Evolutionary conservation across 1,140 invertebrate species (phyloP), one percentile per base, ranked within the genome.

Genomic region (Trichoplusia ni): DNA sequence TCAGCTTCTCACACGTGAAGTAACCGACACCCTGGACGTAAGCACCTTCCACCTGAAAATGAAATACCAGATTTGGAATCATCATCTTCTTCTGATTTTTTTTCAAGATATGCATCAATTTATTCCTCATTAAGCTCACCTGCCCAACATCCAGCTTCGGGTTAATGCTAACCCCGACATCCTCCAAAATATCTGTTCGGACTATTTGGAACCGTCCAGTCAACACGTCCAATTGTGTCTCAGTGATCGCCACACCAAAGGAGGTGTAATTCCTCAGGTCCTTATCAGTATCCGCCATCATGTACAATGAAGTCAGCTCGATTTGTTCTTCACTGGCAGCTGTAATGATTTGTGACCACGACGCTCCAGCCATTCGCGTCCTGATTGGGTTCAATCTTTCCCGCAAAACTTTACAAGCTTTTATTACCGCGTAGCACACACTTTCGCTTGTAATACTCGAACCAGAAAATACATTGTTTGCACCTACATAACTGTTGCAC

Each of bases 11-110:
- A 2, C 83, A 91, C 0, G 95, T 94, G 91, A 93, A 96, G 77
- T 95, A 95, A 21, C 97, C 96, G 1, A 96, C 65, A 1, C 96
- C 97, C 95, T 97, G 97, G 2, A 97, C 89, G 79, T 96, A 96
- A 1, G 95, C 95, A 5, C 96, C 97, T 92, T 97, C 96, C 1
- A 92, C 72, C 84, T 88, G 33, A 9, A 33, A 11, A 8, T 0
- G 3, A 11, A n/a, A 6, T 1, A n/a, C 11, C 1, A 8, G 0
- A 31, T n/a, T 11, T 33, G 29, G 11, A 33, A 33, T 33, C 3
- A 33, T 33, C n/a, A n/a, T n/a, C n/a, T n/a, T n/a, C n/a, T n/a
- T n/a, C n/a, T n/a, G n/a, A n/a, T n/a, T n/a, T n/a, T n/a, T n/a
- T n/a, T n/a, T n/a, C n/a, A n/a, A n/a, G n/a, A n/a, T n/a, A n/a